Base-by-base conservation (phyloP, 2,113 vertebrate genomes). In the Gallinago media region DNA sequence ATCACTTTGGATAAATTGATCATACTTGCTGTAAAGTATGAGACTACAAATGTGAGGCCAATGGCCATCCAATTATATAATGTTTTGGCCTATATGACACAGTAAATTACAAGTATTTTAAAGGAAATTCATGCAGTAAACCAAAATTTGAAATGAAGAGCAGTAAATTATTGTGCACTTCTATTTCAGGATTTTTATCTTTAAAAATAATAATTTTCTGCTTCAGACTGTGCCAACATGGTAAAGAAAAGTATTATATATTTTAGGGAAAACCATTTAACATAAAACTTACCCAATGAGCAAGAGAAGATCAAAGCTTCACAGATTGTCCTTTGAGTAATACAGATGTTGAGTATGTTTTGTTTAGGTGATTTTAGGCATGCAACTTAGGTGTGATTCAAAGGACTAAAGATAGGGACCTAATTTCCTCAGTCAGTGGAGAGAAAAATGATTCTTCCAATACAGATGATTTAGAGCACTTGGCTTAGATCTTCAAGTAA, bases 401-500 rank as follows among this genome's bases (percentile, higher is more conserved):
- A 27, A 88, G 23, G 49, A 82, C 42, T 61, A 62, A 79, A 85
- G 78, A 63, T 6, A 76, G 27, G 27, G 40, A 56, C 23, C 31
- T 70, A n/a, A 93, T 93, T 94, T 92, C 66, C 44, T 92, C 90
- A 85, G 74, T 49, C 3, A 0, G 46, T 86, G 66, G 55, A 88
- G 71, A 82, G 66, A 90, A 82, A 93, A 94, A 94, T 89, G 15
- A 68, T 73, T 92, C 36, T 94, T 85, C 71, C 66, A 85, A 38
- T 66, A 92, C 0, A 61, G 36, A 46, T 88, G 74, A 85, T 95
- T 94, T 92, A 85, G 31, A 76, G 46, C 26, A 61, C 46, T 83
- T 88, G 46, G 71, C 27, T 88, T 89, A 65, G 27, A 49, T 93
- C 40, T 67, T 76, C 26, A 90, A 83, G 11, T 66, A 80, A 88